These are phyloP conservation scores for Melipona beecheii DNA, from an alignment of 2,888 invertebrate genomes.

Conservation along the genomic window DNA sequence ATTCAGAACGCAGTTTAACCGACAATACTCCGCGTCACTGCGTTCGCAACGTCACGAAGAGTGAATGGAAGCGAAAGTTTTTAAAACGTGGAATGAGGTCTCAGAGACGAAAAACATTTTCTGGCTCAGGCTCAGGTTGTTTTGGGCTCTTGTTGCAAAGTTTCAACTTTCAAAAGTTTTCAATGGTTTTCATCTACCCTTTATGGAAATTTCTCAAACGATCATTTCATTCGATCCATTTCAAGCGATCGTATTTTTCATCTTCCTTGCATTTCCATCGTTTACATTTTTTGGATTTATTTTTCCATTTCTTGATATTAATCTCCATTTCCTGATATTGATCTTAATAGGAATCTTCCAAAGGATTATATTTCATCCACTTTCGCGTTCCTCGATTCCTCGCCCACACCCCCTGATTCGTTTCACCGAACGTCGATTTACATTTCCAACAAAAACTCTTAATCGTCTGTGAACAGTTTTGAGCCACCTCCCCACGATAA, in stretches of 20 bases:
- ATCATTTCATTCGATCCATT: no score
- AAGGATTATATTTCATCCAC: not conserved
- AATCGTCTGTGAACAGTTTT: not conserved
- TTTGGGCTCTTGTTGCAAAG: no score
- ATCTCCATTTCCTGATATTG: no score
- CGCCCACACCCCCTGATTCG: not conserved
- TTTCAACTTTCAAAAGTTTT: no score
- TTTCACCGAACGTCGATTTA: not conserved
- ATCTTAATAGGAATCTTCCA: no score
- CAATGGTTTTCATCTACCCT: no score
- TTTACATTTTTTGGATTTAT: no score
- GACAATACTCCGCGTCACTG: slow-evolving; percentile 7
- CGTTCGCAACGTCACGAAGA: not conserved
- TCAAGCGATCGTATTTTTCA: no score
- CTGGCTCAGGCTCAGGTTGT: no score
- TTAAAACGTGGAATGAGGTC: not conserved
- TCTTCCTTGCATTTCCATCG: no score
- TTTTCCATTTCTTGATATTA: no score
- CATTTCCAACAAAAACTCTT: not conserved
- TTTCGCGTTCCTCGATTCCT: not conserved
- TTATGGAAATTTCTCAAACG: no score
- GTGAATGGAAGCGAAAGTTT: not conserved
- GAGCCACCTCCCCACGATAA: not conserved
- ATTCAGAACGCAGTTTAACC: slow-evolving; percentile 22
- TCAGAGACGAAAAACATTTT: not conserved